Evolutionary conservation across 2,113 vertebrate genomes (phyloP).

Genomic region (Pseudopodoces humilis): DNA sequence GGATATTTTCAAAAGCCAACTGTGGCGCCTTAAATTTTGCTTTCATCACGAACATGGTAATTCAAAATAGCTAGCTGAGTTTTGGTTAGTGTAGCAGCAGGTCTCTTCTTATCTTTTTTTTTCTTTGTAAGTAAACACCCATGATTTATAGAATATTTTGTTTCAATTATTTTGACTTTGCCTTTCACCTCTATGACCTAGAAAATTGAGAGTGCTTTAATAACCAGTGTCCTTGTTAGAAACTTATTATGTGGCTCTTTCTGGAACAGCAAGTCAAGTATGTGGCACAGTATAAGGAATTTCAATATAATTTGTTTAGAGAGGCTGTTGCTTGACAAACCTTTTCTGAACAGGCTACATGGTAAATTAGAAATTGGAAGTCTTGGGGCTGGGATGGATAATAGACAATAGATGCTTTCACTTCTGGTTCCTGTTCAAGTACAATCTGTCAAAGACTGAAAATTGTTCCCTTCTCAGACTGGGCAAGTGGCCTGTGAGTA

Average conservation of each 20-base stretch:
- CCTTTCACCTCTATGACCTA: constrained; percentile 38
- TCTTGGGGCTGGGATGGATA: background rate
- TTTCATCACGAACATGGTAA: background rate
- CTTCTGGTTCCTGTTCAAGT: constrained; percentile 21
- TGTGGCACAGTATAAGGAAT: constrained; percentile 18
- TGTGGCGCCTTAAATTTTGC: background rate
- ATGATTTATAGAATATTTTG: constrained; percentile 26
- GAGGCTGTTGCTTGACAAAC: constrained; percentile 28
- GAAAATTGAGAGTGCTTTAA: constrained; percentile 33
- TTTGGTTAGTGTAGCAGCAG: background rate
- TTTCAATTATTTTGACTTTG: constrained; percentile 39
- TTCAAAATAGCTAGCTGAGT: background rate
- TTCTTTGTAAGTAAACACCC: background rate
- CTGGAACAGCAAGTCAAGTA: constrained; percentile 14
- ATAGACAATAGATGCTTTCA: constrained; percentile 51
- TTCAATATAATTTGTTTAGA: constrained; percentile 43
- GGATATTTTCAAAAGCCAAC: background rate
- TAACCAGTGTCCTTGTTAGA: constrained; percentile 19
- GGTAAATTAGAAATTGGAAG: constrained; percentile 15
- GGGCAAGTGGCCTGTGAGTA: constrained; percentile 28
- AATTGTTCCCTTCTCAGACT: constrained; percentile 26
- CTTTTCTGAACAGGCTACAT: constrained; percentile 16
- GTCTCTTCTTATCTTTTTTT: background rate
- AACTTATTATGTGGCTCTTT: constrained; percentile 28
- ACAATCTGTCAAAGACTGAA: constrained; percentile 15